Base-by-base conservation (phyloP, 2,888 invertebrate genomes). In the Hipparchia semele region DNA sequence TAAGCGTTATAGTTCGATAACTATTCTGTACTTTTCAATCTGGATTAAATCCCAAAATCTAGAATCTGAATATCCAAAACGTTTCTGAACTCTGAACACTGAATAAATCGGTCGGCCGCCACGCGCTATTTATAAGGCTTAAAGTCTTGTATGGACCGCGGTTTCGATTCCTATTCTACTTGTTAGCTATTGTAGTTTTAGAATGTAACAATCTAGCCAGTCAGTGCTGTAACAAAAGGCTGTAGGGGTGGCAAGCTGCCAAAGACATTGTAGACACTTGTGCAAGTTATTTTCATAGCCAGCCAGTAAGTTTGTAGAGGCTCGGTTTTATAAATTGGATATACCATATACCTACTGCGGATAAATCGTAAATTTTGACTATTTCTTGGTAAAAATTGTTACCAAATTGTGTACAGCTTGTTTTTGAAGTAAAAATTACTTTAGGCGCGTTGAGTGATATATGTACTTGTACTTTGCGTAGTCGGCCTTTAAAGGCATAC, bases 181-280 rank as follows among this genome's bases (percentile, higher is more conserved):
- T 39, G 39, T 12, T 39, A 12, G 39, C 39, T 60, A 39, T 60
- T 60, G 60, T 12, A 60, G 6, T 39, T 39, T 60, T 12, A 12
- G 10, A 39, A 60, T 60, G 60, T 12, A 60, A 39, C 60, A 33
- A 12, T 60, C 60, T 4, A 45, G 6, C 60, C 12, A 13, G 9
- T 9, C 23, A 62, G 13, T n/a, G 61, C 10, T 46, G 8, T 23
- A 51, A 51, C 64, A 64, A 51, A 60, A 49, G 64, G 49, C 49
- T 64, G 64, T 64, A 23, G 49, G 64, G 62, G 64, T 64, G 64
- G 64, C 64, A 49, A 1, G 2, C 8, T 64, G 64, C 64, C 64
- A 64, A 64, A 49, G 64, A 64, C 49, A 23, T 9, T 64, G 49
- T 13, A 64, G 64, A 49, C 64, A 51, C 12, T 45, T 64, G 49